phyloP scores from a whole-genome alignment of 2,888 invertebrate genomes.

The Asteroscopus sphinx region DNA sequence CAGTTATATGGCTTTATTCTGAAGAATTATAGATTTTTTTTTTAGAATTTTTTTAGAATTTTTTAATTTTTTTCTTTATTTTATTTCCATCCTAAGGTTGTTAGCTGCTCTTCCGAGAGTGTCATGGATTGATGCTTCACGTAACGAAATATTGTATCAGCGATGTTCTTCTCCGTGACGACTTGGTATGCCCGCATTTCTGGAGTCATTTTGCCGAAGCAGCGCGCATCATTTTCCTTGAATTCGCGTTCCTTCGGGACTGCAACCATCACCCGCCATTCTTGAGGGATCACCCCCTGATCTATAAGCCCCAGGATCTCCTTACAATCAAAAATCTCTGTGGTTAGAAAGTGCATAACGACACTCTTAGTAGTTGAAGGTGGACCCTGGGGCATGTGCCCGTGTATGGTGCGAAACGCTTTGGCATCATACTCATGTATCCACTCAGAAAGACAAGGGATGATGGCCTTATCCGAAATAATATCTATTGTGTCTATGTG shows the following conservation, averaged over 20 bases:
- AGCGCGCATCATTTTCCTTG: not conserved
- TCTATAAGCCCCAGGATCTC: not conserved
- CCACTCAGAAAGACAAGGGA: not conserved
- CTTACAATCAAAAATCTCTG: not conserved
- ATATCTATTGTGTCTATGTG: not conserved
- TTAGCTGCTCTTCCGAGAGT: not conserved
- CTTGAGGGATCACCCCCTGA: not conserved
- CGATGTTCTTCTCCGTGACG: not conserved
- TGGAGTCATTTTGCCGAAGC: not conserved
- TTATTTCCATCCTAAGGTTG: no score
- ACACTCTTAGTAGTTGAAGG: not conserved
- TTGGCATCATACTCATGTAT: not conserved
- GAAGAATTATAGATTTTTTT: no score
- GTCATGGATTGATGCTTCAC: not conserved
- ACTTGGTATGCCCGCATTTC: not conserved
- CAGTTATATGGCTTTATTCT: no score
- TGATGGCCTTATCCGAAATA: not conserved
- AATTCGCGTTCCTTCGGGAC: not conserved
- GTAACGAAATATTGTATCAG: not conserved
- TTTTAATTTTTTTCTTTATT: no score
- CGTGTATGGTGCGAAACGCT: not conserved
- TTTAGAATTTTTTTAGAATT: no score
- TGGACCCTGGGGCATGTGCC: not conserved
- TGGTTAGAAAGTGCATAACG: not conserved
- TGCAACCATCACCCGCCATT: not conserved